Percentiles rank a stretch among this genome's conserved stretches.
phyloP scores from a whole-genome alignment of 1,140 invertebrate species.

The Drosophila ficusphila region DNA sequence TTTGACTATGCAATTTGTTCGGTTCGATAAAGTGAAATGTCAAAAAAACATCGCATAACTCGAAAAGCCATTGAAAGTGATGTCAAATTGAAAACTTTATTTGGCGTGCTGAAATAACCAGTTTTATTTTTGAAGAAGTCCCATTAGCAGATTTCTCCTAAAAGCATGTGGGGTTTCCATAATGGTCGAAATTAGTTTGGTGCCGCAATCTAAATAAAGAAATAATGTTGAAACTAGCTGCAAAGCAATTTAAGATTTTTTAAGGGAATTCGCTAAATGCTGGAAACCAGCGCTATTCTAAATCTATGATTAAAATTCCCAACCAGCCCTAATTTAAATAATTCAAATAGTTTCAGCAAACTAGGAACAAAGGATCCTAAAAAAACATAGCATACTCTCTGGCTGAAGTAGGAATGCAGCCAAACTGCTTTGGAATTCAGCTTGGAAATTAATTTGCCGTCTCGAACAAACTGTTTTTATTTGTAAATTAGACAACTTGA shows the following conservation, averaged over 20 bases:
- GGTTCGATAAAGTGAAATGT: conserved; percentile 22
- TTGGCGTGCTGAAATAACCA: conserved; percentile 4
- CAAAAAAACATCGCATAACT: conserved; percentile 23
- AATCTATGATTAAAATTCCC: neutral
- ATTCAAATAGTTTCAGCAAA: conserved; percentile 6
- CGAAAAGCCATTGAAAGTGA: conserved; percentile 25
- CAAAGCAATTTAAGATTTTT: no score
- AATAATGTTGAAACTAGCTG: no score
- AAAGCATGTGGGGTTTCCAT: neutral
- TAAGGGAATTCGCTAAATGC: no score
- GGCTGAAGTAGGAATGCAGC: conserved; percentile 21
- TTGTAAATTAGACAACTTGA: conserved; percentile 48
- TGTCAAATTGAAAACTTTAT: conserved; percentile 20
- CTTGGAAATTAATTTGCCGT: conserved; percentile 21
- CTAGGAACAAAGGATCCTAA: conserved; percentile 4
- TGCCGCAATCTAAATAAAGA: neutral
- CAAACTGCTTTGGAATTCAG: conserved; percentile 11
- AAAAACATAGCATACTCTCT: conserved; percentile 43
- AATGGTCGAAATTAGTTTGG: conserved; percentile 4
- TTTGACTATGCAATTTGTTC: conserved; percentile 31
- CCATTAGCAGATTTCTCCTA: conserved; percentile 5
- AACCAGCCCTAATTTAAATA: neutral
- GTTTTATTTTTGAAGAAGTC: conserved; percentile 9
- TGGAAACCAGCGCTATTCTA: no score
- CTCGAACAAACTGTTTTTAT: conserved; percentile 42